Conservation (phyloP, 2,797 vertebrate genomes). For the Falco columbarius region DNA sequence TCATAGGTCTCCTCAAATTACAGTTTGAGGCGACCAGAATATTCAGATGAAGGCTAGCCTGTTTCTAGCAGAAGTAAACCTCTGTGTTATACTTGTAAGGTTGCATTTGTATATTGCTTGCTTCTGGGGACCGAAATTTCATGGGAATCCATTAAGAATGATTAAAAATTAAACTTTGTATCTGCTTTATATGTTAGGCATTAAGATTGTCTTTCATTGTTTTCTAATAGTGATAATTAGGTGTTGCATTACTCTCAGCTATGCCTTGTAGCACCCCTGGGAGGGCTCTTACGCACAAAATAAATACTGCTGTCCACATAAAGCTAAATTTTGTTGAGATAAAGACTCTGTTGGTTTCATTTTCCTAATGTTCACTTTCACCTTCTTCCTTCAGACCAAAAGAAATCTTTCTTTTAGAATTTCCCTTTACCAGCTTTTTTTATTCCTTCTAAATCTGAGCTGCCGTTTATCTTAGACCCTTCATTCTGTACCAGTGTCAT, state of each 20-base stretch:
- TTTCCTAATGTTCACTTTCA: neutral
- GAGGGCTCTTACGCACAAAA: constrained; percentile 14
- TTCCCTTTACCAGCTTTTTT: neutral
- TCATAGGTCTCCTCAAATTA: neutral
- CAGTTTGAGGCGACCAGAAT: neutral
- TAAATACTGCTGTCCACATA: constrained; percentile 8
- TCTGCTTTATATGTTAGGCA: neutral
- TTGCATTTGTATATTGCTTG: neutral
- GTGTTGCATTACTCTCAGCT: constrained; percentile 10
- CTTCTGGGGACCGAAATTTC: constrained; percentile 16
- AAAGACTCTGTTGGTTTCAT: constrained; percentile 10
- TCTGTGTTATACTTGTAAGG: neutral
- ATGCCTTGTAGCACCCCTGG: constrained; percentile 10
- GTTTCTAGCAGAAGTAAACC: neutral
- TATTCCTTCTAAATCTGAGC: neutral
- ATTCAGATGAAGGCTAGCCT: neutral
- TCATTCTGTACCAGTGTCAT: neutral
- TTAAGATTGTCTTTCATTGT: constrained; percentile 30
- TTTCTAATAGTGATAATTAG: constrained; percentile 42
- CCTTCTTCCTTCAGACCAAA: neutral
- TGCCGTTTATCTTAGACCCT: neutral
- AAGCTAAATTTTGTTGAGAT: constrained; percentile 8
- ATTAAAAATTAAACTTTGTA: constrained; percentile 45
- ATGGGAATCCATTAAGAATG: constrained; percentile 8
- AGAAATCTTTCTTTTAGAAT: neutral